phyloP scores from a whole-genome alignment of 2,113 vertebrate genomes.

The Phodopus roborovskii region DNA sequence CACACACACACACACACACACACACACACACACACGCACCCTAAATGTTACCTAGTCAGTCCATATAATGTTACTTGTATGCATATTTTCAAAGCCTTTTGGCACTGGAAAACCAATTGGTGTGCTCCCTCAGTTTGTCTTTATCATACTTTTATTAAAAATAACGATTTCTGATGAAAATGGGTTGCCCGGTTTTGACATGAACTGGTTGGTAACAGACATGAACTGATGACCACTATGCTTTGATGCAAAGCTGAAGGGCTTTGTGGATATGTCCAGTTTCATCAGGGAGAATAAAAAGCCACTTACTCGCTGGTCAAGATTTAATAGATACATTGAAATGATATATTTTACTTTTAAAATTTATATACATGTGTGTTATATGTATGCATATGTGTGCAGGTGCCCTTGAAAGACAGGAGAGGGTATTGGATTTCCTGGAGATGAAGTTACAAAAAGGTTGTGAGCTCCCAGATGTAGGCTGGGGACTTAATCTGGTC shows the following conservation, averaged over 20 bases:
- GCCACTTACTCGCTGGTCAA: not conserved
- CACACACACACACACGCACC: not conserved
- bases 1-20: not conserved
- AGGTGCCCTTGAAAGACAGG: no score
- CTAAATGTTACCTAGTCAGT: not conserved
- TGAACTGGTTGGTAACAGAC: not conserved
- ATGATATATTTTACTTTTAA: not conserved
- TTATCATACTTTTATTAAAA: slow-evolving; percentile 24
- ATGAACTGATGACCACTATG: not conserved
- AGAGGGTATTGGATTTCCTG: no score
- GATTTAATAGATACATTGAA: slow-evolving; percentile 1
- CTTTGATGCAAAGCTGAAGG: not conserved
- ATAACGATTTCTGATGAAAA: not conserved
- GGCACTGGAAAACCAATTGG: not conserved
- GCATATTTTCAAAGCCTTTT: not conserved
- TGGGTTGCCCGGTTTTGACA: not conserved
- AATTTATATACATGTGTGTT: not conserved
- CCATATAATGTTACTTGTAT: not conserved
- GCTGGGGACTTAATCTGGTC: not conserved
- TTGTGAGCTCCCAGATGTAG: no score
- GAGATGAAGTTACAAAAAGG: not conserved
- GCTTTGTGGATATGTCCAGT: not conserved
- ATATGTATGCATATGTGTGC: not conserved
- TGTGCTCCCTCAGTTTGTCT: not conserved
- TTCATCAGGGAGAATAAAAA: slow-evolving; percentile 36